Percentiles rank a stretch among this genome's conserved stretches.
Conservation (phyloP, 92 coral and sea anemone genomes). For the Metridium senile region DNA sequence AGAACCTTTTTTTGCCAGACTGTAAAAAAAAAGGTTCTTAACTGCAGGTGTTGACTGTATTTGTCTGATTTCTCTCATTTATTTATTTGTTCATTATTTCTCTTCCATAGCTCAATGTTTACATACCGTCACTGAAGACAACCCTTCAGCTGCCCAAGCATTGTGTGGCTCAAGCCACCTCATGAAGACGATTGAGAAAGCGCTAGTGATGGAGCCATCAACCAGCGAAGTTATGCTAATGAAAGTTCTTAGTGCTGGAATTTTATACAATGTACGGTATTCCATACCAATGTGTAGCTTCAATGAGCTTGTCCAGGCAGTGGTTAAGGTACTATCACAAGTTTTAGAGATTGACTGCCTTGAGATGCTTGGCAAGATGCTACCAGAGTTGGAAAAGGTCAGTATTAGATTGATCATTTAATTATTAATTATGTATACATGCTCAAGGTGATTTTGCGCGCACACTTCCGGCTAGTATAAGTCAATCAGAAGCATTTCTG, state of each 20-base stretch:
- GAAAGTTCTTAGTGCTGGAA: constrained; percentile 93
- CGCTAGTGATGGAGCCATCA: constrained; percentile 72
- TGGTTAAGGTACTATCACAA: constrained; percentile 80
- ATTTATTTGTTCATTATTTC: neutral
- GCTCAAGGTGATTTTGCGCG: too few species aligned
- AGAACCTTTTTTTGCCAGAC: too few species aligned
- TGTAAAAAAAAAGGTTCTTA: too few species aligned
- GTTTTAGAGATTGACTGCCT: constrained; percentile 82
- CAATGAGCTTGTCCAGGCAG: constrained; percentile 91
- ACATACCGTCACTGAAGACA: constrained; percentile 95
- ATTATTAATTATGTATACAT: neutral
- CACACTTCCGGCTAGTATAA: too few species aligned
- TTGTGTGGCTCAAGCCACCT: constrained; percentile 81
- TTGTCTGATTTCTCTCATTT: neutral
- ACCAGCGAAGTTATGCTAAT: constrained; percentile 70
- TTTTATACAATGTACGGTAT: constrained; percentile 79
- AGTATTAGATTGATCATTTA: neutral
- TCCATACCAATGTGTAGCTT: constrained; percentile 70
- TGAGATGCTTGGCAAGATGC: constrained; percentile 66
- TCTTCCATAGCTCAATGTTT: constrained; percentile 84
- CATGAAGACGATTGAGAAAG: constrained; percentile 81
- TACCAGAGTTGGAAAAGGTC: constrained; percentile 76
- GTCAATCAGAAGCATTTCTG: too few species aligned
- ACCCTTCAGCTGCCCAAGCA: constrained; percentile 69
- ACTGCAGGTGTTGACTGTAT: too few species aligned